These are phyloP conservation scores for Villa cingulata DNA, from an alignment of 2,888 invertebrate species.

Conservation along the genomic window DNA sequence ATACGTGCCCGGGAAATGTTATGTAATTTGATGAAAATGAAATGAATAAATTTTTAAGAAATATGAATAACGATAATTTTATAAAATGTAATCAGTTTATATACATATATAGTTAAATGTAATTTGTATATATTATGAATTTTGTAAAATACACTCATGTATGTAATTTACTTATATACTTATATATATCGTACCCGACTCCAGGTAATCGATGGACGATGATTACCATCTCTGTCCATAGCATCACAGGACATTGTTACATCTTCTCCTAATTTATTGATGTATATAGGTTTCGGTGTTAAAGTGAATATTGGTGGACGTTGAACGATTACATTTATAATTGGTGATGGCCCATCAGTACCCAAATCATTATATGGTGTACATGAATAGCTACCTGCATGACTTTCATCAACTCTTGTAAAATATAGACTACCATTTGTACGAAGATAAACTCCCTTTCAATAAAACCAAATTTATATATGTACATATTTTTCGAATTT, in stretches of 20 bases:
- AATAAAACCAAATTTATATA: neutral
- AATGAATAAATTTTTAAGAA: no score
- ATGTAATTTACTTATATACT: no score
- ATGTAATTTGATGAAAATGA: no score
- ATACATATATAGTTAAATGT: no score
- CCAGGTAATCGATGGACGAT: constrained; percentile 53
- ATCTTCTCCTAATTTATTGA: constrained; percentile 65
- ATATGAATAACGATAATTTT: no score
- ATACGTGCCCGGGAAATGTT: no score
- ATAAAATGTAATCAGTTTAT: no score
- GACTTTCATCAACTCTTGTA: constrained; percentile 69
- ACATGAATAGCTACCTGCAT: constrained; percentile 80
- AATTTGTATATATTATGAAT: no score
- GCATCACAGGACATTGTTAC: constrained; percentile 74
- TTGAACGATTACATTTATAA: constrained; percentile 72
- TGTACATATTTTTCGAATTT: no score
- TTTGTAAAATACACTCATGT: no score
- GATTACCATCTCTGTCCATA: constrained; percentile 50
- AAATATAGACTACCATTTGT: constrained; percentile 73
- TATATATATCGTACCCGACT: constrained; percentile 36
- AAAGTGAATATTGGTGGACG: constrained; percentile 71
- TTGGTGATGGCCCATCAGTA: constrained; percentile 68
- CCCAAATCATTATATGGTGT: constrained; percentile 84
- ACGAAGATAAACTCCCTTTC: constrained; percentile 68
- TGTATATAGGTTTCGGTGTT: constrained; percentile 71